Evolutionary conservation across 2,113 vertebrate genomes (phyloP).

Genomic region (Amazona vittata): DNA sequence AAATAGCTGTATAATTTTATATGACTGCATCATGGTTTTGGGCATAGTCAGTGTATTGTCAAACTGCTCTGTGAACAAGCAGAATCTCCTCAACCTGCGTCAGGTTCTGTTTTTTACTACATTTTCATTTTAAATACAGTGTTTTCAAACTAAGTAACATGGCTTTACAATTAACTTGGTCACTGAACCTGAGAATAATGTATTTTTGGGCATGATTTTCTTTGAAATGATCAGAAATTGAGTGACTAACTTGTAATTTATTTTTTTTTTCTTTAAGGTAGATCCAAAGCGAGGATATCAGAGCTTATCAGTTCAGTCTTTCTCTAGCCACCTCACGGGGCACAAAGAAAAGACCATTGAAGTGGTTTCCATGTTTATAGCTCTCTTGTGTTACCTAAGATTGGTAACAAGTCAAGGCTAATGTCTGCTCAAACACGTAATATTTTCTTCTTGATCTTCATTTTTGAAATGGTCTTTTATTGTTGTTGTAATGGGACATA

Average conservation of each 20-base stretch:
- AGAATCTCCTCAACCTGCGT: neutral
- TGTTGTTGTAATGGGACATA: neutral
- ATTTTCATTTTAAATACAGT: neutral
- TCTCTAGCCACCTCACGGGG: neutral
- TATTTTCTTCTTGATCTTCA: neutral
- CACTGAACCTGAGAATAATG: neutral
- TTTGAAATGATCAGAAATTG: neutral
- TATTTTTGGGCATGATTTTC: neutral
- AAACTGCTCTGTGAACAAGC: neutral
- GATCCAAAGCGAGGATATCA: neutral
- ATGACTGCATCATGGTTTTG: neutral
- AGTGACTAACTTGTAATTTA: neutral
- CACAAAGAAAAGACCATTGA: neutral
- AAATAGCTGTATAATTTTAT: neutral
- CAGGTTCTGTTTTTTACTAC: neutral
- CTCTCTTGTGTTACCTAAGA: neutral
- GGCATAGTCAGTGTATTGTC: neutral
- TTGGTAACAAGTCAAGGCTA: neutral
- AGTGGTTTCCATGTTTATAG: neutral
- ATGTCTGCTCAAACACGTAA: neutral
- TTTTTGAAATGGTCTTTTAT: neutral
- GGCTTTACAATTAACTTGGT: neutral
- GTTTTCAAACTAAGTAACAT: neutral
- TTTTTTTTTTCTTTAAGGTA: neutral
- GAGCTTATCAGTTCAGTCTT: neutral